phyloP scores from a whole-genome alignment of 2,113 vertebrate genomes.

The Choloepus hoffmanni region DNA sequence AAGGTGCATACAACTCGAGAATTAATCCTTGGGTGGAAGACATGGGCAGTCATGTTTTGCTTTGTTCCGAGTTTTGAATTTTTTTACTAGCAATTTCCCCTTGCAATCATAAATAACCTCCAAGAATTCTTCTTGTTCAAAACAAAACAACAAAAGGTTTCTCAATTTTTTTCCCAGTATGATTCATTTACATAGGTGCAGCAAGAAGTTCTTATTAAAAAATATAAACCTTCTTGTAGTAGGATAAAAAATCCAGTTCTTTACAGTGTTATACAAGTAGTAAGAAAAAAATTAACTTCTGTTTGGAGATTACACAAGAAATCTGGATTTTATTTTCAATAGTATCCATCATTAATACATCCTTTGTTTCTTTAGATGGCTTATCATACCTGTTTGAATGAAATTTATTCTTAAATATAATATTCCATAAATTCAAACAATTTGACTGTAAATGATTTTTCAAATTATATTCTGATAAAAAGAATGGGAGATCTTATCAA shows the following conservation, averaged over 20 bases:
- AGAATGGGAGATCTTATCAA: neutral
- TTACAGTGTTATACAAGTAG: neutral
- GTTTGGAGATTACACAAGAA: neutral
- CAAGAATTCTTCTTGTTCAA: neutral
- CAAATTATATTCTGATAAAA: neutral
- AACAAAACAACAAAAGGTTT: neutral
- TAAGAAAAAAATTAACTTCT: neutral
- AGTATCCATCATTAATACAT: neutral
- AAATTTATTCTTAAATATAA: neutral
- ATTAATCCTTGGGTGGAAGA: neutral
- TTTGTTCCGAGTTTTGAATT: neutral
- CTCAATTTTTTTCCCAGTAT: neutral
- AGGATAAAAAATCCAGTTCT: neutral
- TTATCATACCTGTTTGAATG: neutral
- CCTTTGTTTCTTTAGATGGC: neutral
- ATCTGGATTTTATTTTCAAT: neutral
- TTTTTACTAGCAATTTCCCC: neutral
- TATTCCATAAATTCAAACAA: neutral
- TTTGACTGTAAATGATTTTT: neutral
- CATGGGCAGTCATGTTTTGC: neutral
- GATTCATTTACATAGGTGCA: neutral
- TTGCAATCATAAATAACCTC: slow-evolving; percentile 10
- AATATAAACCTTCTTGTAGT: neutral
- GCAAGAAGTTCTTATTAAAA: neutral
- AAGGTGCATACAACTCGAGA: neutral